Conservation (phyloP, 2,113 vertebrate species). For the Oceanites oceanicus region DNA sequence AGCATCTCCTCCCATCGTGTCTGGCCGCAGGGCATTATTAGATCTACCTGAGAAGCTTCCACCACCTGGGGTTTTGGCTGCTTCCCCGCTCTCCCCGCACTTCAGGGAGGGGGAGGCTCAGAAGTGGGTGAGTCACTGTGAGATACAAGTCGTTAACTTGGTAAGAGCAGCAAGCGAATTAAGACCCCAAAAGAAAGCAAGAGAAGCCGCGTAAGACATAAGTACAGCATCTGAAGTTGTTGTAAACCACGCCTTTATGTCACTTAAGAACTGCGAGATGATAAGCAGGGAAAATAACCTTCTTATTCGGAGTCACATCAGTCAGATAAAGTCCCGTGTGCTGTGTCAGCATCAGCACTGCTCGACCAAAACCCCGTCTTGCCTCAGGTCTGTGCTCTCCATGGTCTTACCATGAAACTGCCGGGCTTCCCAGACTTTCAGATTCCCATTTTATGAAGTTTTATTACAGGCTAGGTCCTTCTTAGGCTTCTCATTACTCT, state of each 20-base stretch:
- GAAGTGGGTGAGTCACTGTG: not conserved
- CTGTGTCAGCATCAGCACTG: not conserved
- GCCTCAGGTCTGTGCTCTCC: not conserved
- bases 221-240: not conserved
- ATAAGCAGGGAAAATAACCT: not conserved
- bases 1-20: not conserved
- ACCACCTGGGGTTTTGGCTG: not conserved
- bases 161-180: not conserved
- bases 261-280: not conserved
- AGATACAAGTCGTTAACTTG: not conserved
- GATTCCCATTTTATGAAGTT: not conserved
- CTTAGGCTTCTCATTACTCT: not conserved
- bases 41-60: slow-evolving; percentile 2
- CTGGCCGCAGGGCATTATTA: not conserved
- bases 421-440: not conserved
- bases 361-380: not conserved
- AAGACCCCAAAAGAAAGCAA: not conserved
- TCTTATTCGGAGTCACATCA: not conserved
- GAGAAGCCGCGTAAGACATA: not conserved
- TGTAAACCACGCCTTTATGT: not conserved
- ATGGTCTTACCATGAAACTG: not conserved
- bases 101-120: not conserved
- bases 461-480: not conserved
- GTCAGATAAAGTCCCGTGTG: not conserved
- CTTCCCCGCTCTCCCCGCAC: not conserved